Base-by-base conservation (phyloP, 2,888 invertebrate species). In the Pterostichus madidus region DNA sequence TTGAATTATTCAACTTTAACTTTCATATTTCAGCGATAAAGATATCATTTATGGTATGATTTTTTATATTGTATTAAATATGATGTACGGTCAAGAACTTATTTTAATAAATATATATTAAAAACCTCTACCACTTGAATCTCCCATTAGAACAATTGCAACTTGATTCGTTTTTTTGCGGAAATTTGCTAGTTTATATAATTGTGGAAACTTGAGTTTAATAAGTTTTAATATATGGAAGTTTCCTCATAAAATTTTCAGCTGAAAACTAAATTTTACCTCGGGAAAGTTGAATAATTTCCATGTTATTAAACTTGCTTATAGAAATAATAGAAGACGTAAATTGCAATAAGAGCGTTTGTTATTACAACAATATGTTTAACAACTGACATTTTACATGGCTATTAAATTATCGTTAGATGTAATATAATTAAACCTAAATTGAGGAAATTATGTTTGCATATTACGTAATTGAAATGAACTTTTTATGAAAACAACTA, bases 361-460 rank as follows among this genome's bases (percentile, higher is more conserved):
- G n/a, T 64, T 64, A 64, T 64, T 64, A 64, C 64, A 13, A 64
- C 64, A 64, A 64, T 64, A 32, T 64, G 64, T 64, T 64, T 35
- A 64, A 64, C 64, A 64, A 64, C 64, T 31, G 64, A 64, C 64
- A 64, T 32, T 35, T 11, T 64, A 35, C 64, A 64, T 35, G 5
- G 32, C 64, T 31, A 31, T 64, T 64, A 64, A 64, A 64, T 64
- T 64, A 64, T 64, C 64, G 64, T 64, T 64, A 64, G 32, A n/a
- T 64, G 6, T 35, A 64, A 64, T 64, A 35, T 64, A 64, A 64
- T 64, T 64, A 64, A n/a, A 32, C 64, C 32, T 35, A 32, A 59
- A 31, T 31, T 11, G 31, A 31, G 59, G 17, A 35, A 35, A 35
- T 35, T 11, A 32, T 32, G n/a, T 31, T 31, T 24, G 39, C 24